Evolutionary conservation across 2,797 vertebrate species (phyloP), one percentile per base, ranked within the genome.

Genomic region (Schizopygopsis malacanthus): DNA sequence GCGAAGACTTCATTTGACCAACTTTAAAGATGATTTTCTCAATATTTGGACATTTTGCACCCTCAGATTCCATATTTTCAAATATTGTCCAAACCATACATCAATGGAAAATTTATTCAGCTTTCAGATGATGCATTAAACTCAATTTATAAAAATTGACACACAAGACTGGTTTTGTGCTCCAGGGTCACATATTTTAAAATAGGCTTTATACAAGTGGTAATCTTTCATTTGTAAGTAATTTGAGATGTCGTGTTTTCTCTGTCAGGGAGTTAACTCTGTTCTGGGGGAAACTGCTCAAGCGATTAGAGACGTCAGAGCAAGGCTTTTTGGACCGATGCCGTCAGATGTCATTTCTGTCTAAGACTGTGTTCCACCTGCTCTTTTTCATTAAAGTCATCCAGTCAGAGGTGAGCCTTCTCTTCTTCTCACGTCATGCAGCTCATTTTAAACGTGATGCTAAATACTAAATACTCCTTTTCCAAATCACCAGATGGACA

Each of bases 361-460:
- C 97, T 82, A 98, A 98, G 96, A 98, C 97, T 0, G 97, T 98
- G 25, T 99, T 97, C 93, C 98, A 99, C 92, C 97, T 99, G 92
- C 96, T 99, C 92, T 99, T 99, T 93, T 94, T 99, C 90, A 99
- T 99, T 93, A 99, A 99, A 94, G 97, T 99, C 92, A 97, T 99
- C 93, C 98, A 99, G 92, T 99, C 98, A 92, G 98, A 99, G 97
- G 98, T 99, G 93, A 96, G 96, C 92, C 52, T 54, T 76, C 39
- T 6, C 18, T 67, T 22, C 13, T 12, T 79, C 56, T 6, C 16
- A 11, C 2, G 63, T 52, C 1, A 28, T 59, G 13, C 16, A 37
- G 61, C 47, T 65, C 1, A 6, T 28, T 28, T 65, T 20, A 6
- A 33, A 67, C 0, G 0, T 43, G 22, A 25, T 61, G 9, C n/a